Base-by-base conservation (phyloP, 1,140 invertebrate species). In the Rhopalosiphum maidis region DNA sequence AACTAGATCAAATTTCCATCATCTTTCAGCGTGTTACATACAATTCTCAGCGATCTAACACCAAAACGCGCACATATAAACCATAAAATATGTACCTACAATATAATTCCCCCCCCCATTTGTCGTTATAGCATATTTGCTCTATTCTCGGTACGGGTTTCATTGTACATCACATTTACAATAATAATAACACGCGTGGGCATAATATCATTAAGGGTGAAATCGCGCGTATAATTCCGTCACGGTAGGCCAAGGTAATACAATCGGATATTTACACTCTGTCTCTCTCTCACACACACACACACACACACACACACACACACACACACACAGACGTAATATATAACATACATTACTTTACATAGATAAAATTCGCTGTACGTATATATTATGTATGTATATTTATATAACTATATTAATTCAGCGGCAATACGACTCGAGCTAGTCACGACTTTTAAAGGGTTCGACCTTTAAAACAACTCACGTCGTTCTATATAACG, bases 401-500 rank as follows among this genome's bases (percentile, higher is more conserved):
- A 46, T 41, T 46, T 15, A 86, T 46, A 87, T 87, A n/a, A 6
- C 35, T 8, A 15, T 41, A 89, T 25, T 89, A 89, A 89, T 89
- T 55, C 86, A 3, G 46, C 6, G 1, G 35, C n/a, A 51, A 88
- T 88, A 89, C 48, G 15, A 51, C 86, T 21, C 43, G 90, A 51
- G 43, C 43, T 23, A 22, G 91, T 83, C 77, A n/a, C 60, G 91
- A 92, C 91, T 92, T 92, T 92, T 92, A 92, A 92, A 92, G 91
- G 91, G 60, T 92, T 51, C n/a, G 91, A 92, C 91, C 91, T 92
- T 92, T 92, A 21, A 3, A 37, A 89, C 51, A 35, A 25, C n/a
- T 92, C 68, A 4, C 90, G 30, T 83, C 51, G 46, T 35, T 77
- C 60, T 46, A 92, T 83, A 92, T 41, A 41, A 41, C 77, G 91